Evolutionary conservation across 2,888 invertebrate genomes (phyloP).

Genomic region (Parascotia fuliginaria): DNA sequence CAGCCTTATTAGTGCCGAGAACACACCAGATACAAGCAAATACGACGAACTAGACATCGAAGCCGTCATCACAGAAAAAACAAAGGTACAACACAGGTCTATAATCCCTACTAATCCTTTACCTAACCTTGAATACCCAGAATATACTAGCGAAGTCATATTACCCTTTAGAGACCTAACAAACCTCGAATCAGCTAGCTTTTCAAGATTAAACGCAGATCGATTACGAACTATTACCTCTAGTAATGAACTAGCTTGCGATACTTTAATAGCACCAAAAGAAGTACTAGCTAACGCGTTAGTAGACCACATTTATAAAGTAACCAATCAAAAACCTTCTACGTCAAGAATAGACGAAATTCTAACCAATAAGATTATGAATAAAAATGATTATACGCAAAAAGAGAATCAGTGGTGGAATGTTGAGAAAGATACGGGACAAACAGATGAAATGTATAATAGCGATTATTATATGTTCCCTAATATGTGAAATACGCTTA

Average conservation of each 20-base stretch:
- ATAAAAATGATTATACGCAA: constrained; percentile 46
- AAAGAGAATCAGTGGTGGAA: constrained; percentile 79
- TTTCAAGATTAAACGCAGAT: constrained; percentile 78
- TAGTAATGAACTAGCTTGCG: constrained; percentile 65
- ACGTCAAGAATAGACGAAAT: constrained; percentile 78
- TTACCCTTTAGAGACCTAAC: constrained; percentile 70
- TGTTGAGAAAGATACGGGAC: constrained; percentile 64
- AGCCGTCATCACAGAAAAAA: constrained; percentile 70
- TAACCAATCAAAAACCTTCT: constrained; percentile 83
- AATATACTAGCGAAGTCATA: constrained; percentile 38
- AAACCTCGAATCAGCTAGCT: constrained; percentile 71
- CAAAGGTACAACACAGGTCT: constrained; percentile 85
- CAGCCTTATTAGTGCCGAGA: constrained; percentile 73
- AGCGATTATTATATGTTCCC: constrained; percentile 72
- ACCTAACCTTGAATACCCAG: constrained; percentile 60
- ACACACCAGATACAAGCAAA: constrained; percentile 70
- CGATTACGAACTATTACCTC: constrained; percentile 70
- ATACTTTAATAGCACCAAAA: constrained; percentile 77
- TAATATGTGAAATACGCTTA: constrained; percentile 51
- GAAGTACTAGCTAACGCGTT: constrained; percentile 77
- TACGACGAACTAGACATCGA: constrained; percentile 74
- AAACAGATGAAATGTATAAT: constrained; percentile 61
- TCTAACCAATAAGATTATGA: constrained; percentile 76
- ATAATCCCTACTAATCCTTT: constrained; percentile 74
- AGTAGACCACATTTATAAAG: constrained; percentile 82